Conservation (phyloP, 2,113 vertebrate species). For the Natator depressus region DNA sequence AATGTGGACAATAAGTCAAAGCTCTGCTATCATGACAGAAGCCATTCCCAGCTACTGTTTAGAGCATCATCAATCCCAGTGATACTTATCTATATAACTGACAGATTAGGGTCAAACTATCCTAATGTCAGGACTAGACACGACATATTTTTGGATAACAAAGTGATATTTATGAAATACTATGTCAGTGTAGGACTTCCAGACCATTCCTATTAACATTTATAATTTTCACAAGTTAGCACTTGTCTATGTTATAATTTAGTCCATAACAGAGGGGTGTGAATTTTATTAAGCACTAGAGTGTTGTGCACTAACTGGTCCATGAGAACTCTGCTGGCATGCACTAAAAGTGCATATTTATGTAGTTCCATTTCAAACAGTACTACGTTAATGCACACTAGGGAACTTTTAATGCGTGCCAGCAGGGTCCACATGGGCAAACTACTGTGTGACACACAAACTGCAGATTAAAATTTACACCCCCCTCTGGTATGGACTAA, state of each 20-base stretch:
- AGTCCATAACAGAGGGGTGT: too few species aligned
- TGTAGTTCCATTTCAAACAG: not conserved
- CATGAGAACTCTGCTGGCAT: not conserved
- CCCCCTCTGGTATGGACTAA: not conserved
- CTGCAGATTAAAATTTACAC: not conserved
- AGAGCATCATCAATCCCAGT: not conserved
- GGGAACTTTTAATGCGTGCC: not conserved
- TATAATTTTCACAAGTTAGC: not conserved
- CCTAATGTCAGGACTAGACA: not conserved
- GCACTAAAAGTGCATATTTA: not conserved
- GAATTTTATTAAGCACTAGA: too few species aligned
- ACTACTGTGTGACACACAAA: not conserved
- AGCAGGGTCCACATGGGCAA: not conserved
- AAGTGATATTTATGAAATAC: not conserved
- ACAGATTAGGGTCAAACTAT: not conserved
- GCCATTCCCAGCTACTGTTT: not conserved
- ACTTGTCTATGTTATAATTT: too few species aligned
- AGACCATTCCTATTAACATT: not conserved
- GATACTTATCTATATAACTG: not conserved
- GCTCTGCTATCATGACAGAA: constrained; percentile 8
- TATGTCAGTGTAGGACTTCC: not conserved
- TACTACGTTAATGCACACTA: not conserved
- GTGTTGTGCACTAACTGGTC: too few species aligned
- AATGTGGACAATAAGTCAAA: constrained; percentile 42
- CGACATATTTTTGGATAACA: not conserved